These are phyloP conservation scores for Mantis religiosa DNA, from an alignment of 2,888 invertebrate species.

Conservation along the genomic window DNA sequence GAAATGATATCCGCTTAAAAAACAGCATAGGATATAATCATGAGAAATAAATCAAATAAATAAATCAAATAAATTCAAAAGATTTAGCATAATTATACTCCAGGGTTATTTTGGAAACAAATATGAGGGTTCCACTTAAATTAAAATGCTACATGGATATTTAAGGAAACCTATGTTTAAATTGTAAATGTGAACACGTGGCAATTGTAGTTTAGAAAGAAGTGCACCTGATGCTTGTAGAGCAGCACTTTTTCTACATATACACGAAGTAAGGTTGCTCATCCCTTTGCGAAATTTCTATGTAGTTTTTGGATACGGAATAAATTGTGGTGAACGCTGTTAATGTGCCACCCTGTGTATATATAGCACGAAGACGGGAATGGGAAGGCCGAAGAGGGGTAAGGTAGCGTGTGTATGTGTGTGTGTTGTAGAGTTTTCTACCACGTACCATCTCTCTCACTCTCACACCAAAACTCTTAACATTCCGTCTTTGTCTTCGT, in stretches of 20 bases:
- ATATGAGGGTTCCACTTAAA: too few relatives aligned
- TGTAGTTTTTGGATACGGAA: neutral
- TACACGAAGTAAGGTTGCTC: neutral
- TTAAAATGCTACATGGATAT: too few relatives aligned
- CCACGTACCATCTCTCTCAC: slow-evolving; percentile 33
- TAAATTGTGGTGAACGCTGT: neutral
- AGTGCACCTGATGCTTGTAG: too few relatives aligned
- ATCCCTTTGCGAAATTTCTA: neutral
- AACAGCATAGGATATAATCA: too few relatives aligned
- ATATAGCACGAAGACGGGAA: slow-evolving; percentile 10
- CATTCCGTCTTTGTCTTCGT: slow-evolving; percentile 31
- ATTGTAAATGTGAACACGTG: too few relatives aligned
- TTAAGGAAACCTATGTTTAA: too few relatives aligned
- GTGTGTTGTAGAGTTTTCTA: slow-evolving; percentile 31
- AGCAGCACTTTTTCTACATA: neutral
- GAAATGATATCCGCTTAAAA: too few relatives aligned
- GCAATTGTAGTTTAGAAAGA: too few relatives aligned
- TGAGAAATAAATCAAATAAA: too few relatives aligned
- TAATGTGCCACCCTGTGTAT: slow-evolving; percentile 27
- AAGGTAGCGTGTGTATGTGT: slow-evolving; percentile 3
- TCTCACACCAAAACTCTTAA: slow-evolving; percentile 33
- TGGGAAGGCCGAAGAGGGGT: neutral
- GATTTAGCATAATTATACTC: too few relatives aligned
- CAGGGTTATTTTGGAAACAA: too few relatives aligned
- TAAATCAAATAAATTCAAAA: too few relatives aligned